Percentiles rank a stretch among this genome's conserved stretches.
These are phyloP conservation scores for Numenius arquata DNA, from an alignment of 2,113 vertebrate genomes.

Conservation along the genomic window DNA sequence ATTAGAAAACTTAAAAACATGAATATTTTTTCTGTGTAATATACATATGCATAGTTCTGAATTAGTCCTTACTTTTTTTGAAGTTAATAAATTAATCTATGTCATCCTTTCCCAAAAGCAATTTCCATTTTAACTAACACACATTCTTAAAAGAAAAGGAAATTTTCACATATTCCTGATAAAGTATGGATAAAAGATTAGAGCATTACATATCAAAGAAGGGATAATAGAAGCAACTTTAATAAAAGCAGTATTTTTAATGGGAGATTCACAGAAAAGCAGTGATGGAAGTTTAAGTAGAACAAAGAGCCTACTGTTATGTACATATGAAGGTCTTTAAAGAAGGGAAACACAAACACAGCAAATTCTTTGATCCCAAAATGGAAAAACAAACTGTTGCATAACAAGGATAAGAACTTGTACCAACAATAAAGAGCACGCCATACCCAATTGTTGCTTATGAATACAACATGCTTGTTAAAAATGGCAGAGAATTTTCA, in stretches of 20 bases:
- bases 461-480: background rate
- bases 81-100: background rate
- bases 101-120: background rate
- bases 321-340: background rate
- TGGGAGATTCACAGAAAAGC: background rate
- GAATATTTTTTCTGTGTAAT: background rate
- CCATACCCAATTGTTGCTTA: rapidly evolving
- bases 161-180: background rate
- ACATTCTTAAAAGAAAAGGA: background rate
- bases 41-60: background rate
- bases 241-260: background rate
- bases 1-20: background rate
- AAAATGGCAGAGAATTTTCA: background rate
- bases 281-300: background rate
- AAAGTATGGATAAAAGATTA: background rate
- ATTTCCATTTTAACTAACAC: background rate
- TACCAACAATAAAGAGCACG: background rate
- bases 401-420: background rate
- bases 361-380: background rate
- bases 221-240: background rate
- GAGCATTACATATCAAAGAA: background rate
- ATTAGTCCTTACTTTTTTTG: background rate
- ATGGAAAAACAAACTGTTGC: background rate
- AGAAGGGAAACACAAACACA: background rate
- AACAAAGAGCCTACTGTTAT: background rate